Conservation (phyloP, 1,140 invertebrate genomes). For the Ephestia elutella region DNA sequence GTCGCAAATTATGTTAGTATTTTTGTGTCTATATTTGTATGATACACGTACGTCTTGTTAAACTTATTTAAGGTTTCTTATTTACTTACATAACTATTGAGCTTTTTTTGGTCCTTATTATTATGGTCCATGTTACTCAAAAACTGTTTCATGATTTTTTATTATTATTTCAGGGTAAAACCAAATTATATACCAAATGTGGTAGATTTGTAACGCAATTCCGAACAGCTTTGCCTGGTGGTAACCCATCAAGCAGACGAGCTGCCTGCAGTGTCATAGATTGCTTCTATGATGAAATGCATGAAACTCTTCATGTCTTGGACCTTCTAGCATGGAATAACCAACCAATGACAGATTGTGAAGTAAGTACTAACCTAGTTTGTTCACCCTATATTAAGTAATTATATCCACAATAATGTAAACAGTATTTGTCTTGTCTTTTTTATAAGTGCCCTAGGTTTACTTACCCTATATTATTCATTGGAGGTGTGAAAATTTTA, state of each 20-base stretch:
- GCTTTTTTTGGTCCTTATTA: no score
- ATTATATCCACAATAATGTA: no score
- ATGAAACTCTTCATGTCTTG: conserved; percentile 83
- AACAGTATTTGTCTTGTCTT: no score
- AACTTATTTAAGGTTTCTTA: no score
- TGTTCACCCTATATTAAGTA: no score
- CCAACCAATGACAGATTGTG: conserved; percentile 83
- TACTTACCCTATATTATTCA: no score
- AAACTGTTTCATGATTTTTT: conserved; percentile 21
- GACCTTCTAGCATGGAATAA: conserved; percentile 90
- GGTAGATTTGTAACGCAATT: conserved; percentile 78
- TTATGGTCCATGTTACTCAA: no score
- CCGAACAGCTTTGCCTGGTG: conserved; percentile 85
- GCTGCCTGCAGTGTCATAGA: conserved; percentile 80
- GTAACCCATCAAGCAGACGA: conserved; percentile 62
- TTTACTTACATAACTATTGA: no score
- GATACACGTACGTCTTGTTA: no score
- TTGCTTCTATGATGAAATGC: conserved; percentile 81
- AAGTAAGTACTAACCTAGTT: conserved; percentile 75
- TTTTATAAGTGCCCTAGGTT: background rate
- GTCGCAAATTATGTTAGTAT: conserved; percentile 78
- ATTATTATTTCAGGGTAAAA: conserved; percentile 77
- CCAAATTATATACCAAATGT: conserved; percentile 81
- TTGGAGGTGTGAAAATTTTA: background rate
- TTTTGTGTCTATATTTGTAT: no score